phyloP scores from a whole-genome alignment of 2,797 vertebrate genomes.

The Malurus leucopterus region DNA sequence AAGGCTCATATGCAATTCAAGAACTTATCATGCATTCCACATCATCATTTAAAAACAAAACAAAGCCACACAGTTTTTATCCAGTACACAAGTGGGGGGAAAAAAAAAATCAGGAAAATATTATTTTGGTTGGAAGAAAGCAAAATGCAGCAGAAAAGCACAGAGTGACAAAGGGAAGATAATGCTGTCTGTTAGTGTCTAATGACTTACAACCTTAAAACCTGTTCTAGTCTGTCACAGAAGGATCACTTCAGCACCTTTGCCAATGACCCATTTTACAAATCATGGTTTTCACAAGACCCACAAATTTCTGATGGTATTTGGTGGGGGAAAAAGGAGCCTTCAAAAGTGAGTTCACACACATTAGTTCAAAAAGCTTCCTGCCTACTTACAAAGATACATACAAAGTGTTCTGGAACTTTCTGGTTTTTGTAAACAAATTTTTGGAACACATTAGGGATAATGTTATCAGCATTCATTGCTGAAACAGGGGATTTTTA shows the following conservation, averaged over 20 bases:
- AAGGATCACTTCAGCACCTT: not conserved
- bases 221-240: not conserved
- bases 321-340: not conserved
- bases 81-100: not conserved
- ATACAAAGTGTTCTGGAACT: conserved; percentile 53
- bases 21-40: not conserved
- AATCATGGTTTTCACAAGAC: not conserved
- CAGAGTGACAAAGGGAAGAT: not conserved
- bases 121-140: conserved; percentile 13
- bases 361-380: conserved; percentile 4
- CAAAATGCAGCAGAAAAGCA: not conserved
- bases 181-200: not conserved
- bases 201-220: conserved; percentile 16
- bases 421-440: conserved; percentile 50
- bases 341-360: not conserved
- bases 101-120: not conserved
- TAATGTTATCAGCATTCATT: not conserved
- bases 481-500: not conserved
- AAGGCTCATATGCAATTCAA: not conserved
- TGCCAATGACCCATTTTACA: not conserved
- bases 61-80: not conserved
- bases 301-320: not conserved
- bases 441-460: conserved; percentile 35
- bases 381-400: conserved; percentile 33
- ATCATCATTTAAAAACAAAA: not conserved